Conservation (phyloP, 2,888 invertebrate genomes). For the Seira musarum region DNA sequence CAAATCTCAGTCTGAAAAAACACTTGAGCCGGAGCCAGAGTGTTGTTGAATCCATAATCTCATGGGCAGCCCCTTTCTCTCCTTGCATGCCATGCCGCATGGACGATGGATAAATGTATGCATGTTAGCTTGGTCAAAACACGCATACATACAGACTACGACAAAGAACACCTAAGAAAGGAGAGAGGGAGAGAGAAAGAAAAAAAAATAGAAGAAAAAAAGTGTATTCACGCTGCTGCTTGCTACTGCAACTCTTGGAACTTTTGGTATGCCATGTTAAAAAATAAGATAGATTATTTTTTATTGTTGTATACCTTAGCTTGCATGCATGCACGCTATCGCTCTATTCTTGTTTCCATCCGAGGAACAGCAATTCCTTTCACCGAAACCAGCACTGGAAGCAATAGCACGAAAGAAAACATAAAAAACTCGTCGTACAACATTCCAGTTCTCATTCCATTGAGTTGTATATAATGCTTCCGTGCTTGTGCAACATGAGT, state of each 20-base stretch:
- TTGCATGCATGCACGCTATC: conserved; percentile 49
- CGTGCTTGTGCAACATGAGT: conserved; percentile 54
- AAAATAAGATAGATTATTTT: not conserved
- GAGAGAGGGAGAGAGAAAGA: too few relatives aligned
- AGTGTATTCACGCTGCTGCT: too few relatives aligned
- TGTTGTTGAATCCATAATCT: conserved; percentile 61
- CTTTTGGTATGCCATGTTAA: conserved; percentile 49
- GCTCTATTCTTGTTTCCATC: conserved; percentile 41
- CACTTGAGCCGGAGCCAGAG: conserved; percentile 58
- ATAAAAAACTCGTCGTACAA: conserved; percentile 9
- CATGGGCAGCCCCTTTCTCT: conserved; percentile 52
- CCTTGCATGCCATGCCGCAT: conserved; percentile 51
- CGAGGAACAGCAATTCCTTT: conserved; percentile 36
- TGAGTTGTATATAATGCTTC: conserved; percentile 49
- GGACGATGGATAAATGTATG: conserved; percentile 13
- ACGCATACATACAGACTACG: conserved; percentile 37
- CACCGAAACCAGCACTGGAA: conserved; percentile 34
- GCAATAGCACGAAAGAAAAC: not conserved
- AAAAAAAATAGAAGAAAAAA: too few relatives aligned
- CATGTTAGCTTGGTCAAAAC: too few relatives aligned
- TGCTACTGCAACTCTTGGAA: too few relatives aligned
- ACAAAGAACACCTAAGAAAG: too few relatives aligned
- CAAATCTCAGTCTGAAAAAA: conserved; percentile 61
- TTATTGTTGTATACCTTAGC: conserved; percentile 44
- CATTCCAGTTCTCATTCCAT: conserved; percentile 49